Conservation (phyloP, 2,888 invertebrate genomes). For the Trichopoda pennipes region DNA sequence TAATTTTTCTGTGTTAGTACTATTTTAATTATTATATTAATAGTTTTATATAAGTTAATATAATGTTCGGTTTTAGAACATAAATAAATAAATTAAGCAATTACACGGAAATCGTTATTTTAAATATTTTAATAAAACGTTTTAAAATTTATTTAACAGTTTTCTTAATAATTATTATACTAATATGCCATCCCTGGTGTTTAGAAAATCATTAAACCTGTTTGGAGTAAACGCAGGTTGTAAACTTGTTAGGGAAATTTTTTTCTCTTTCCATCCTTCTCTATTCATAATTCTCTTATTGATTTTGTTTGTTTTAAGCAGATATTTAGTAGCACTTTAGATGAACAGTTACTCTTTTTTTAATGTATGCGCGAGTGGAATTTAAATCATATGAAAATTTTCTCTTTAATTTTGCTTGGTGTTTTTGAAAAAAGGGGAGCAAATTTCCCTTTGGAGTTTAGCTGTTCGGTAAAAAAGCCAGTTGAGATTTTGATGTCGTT, state of each 20-base stretch:
- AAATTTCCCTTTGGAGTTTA: slow-evolving; percentile 66
- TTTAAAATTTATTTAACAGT: too few relatives aligned
- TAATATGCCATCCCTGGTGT: slow-evolving; percentile 17
- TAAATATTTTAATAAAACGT: too few relatives aligned
- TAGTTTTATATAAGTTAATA: too few relatives aligned
- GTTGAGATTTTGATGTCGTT: slow-evolving; percentile 67
- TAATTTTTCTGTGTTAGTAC: too few relatives aligned
- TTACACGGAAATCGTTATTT: too few relatives aligned
- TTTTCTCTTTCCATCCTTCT: slow-evolving; percentile 28
- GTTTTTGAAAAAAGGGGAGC: slow-evolving; percentile 54
- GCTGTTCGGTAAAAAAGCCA: slow-evolving; percentile 36
- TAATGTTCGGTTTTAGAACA: too few relatives aligned
- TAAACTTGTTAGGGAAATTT: slow-evolving; percentile 60
- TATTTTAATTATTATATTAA: too few relatives aligned
- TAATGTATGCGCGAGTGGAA: slow-evolving; percentile 54
- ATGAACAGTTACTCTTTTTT: slow-evolving; percentile 3
- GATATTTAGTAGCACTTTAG: slow-evolving; percentile 15
- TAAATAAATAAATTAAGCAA: too few relatives aligned
- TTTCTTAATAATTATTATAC: background rate
- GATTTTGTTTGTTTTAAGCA: slow-evolving; percentile 1
- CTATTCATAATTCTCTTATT: background rate
- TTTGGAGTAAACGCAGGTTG: slow-evolving; percentile 30
- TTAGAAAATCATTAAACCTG: slow-evolving; percentile 22
- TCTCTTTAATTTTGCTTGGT: background rate
- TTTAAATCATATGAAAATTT: slow-evolving; percentile 39